These are phyloP conservation scores for Lasiommata megera DNA, from an alignment of 2,888 invertebrate species.

Conservation along the genomic window DNA sequence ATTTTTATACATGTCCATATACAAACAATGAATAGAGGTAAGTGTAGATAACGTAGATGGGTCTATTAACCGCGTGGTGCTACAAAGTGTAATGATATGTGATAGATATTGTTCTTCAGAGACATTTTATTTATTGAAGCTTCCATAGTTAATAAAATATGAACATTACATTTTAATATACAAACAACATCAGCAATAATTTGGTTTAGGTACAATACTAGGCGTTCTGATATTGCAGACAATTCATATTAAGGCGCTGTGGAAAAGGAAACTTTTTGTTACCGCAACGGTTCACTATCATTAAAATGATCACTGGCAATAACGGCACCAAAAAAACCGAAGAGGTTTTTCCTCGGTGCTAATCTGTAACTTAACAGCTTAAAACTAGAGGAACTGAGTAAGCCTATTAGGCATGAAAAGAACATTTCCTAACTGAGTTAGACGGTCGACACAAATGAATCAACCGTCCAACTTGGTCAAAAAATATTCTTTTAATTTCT, in stretches of 20 bases:
- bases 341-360: too few species aligned
- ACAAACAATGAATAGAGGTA: slow-evolving; percentile 76
- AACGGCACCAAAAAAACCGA: too few species aligned
- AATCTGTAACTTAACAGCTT: too few species aligned
- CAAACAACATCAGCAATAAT: slow-evolving; percentile 64
- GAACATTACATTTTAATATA: slow-evolving; percentile 62
- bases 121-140: slow-evolving; percentile 79
- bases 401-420: too few species aligned
- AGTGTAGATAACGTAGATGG: slow-evolving; percentile 74
- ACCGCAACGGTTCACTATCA: too few species aligned
- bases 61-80: slow-evolving; percentile 81
- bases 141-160: slow-evolving; percentile 73
- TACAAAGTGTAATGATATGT: slow-evolving; percentile 79
- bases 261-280: not conserved
- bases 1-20: slow-evolving; percentile 80
- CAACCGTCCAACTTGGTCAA: too few species aligned
- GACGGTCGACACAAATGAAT: too few species aligned
- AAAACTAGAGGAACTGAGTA: too few species aligned
- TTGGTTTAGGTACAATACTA: slow-evolving; percentile 55
- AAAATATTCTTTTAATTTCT: too few species aligned
- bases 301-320: too few species aligned
- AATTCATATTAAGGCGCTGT: not conserved
- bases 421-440: too few species aligned
- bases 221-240: slow-evolving; percentile 2
- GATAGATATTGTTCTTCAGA: slow-evolving; percentile 79